Base-by-base conservation (phyloP, 2,113 vertebrate species). In the Python bivittatus region DNA sequence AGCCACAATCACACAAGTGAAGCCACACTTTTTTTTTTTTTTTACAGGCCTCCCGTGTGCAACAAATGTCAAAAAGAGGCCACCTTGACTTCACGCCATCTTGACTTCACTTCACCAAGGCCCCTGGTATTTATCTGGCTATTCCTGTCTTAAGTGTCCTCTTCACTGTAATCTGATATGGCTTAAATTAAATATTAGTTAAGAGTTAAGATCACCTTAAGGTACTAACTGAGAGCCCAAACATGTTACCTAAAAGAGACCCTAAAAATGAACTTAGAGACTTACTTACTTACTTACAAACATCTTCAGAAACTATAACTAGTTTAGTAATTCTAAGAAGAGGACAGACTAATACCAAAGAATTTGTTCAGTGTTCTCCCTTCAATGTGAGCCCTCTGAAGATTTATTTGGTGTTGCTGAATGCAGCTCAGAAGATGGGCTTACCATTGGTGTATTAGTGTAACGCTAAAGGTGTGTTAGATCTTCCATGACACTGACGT, bases 1-100 rank as follows among this genome's bases (percentile, higher is more conserved):
- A 72, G 13, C 13, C 6, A 72, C 33, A 1, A 8, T n/a, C 6
- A 7, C 33, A 38, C 6, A 20, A 20, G n/a, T 15, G 15, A 38
- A 20, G 2, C n/a, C 33, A 20, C 4, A 3, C 4, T 4, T n/a
- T 3, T 13, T n/a, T 4, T n/a, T 3, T 13, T n/a, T 12, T 12
- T 29, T 68, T n/a, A 64, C 4, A 27, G 9, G 61, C 27, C 10
- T 64, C 9, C 27, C 1, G 17, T 15, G n/a, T 33, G n/a, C 13
- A n/a, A 33, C 64, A 72, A 72, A 68, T 0, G 1, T 68, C 3
- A 79, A 33, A 79, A 8, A 38, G 68, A 79, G n/a, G 68, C n/a
- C n/a, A n/a, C n/a, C n/a, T n/a, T n/a, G n/a, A n/a, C n/a, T n/a
- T n/a, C n/a, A 6, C 3, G n/a, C n/a, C n/a, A 33, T 72, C 68